Conservation (phyloP, 2,888 invertebrate species). For the Scrobipalpa costella region DNA sequence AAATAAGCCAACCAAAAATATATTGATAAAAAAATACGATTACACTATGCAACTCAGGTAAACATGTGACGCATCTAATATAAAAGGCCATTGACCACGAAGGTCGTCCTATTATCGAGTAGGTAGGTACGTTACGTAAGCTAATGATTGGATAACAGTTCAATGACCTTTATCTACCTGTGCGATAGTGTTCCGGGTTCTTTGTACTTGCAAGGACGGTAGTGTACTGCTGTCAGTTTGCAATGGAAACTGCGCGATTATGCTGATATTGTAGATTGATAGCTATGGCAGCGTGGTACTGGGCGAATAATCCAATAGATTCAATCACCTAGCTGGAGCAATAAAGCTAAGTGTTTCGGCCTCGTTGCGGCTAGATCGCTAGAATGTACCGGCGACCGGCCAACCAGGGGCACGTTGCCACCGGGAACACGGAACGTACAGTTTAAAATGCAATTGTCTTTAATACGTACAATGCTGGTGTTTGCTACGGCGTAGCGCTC, state of each 20-base stretch:
- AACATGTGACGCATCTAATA: conserved; percentile 33
- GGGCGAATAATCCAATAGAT: conserved; percentile 12
- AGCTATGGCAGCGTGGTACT: not conserved
- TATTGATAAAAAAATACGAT: not conserved
- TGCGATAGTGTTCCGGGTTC: conserved; percentile 68
- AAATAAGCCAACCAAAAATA: not conserved
- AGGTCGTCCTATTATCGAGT: conserved; percentile 61
- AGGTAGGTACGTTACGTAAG: conserved; percentile 67
- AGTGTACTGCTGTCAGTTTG: conserved; percentile 36
- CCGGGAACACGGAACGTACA: conserved; percentile 4
- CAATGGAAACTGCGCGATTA: conserved; percentile 9
- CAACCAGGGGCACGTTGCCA: not conserved
- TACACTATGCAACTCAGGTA: conserved; percentile 15
- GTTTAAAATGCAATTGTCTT: not conserved
- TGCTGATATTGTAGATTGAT: conserved; percentile 15
- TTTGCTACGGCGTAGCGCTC: conserved; percentile 6
- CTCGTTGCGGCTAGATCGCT: conserved; percentile 12
- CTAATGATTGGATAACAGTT: conserved; percentile 60
- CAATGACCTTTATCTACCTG: conserved; percentile 53
- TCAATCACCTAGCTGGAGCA: conserved; percentile 14
- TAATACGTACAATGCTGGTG: not conserved
- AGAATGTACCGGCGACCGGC: not conserved
- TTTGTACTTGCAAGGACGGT: conserved; percentile 71
- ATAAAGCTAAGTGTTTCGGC: conserved; percentile 16
- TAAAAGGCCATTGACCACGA: conserved; percentile 59